These are phyloP conservation scores for Tamias sibiricus DNA, from an alignment of 2,113 vertebrate genomes.

Conservation along the genomic window DNA sequence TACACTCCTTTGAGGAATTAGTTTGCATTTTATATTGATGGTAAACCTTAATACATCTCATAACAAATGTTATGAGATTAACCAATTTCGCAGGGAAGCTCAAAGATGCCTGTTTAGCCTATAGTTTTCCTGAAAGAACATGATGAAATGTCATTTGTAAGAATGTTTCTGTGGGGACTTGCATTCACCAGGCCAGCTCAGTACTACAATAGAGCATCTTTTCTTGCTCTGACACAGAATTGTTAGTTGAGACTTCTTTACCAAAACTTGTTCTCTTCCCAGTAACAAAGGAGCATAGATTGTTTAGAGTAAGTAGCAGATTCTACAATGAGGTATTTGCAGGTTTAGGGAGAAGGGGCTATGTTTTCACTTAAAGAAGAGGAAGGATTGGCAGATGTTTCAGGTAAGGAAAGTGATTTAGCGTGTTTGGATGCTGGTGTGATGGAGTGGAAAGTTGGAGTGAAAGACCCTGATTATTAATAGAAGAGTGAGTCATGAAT, in stretches of 20 bases:
- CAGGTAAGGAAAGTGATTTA: not conserved
- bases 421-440: no score
- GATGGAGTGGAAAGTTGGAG: not conserved
- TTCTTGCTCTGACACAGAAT: not conserved
- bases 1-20: constrained; percentile 68
- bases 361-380: not conserved
- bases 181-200: not conserved
- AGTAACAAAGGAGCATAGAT: not conserved
- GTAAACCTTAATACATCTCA: not conserved
- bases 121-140: not conserved
- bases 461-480: not conserved
- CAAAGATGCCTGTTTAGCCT: not conserved
- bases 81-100: not conserved
- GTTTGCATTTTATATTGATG: constrained; percentile 13
- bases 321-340: not conserved
- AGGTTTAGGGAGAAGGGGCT: constrained; percentile 12
- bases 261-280: not conserved
- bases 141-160: not conserved
- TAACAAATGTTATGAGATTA: not conserved
- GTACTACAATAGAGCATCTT: constrained; percentile 6
- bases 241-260: not conserved
- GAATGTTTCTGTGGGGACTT: not conserved
- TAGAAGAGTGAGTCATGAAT: not conserved
- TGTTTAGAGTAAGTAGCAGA: not conserved
- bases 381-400: not conserved